Base-by-base conservation (phyloP, 2,888 invertebrate species). In the Bimastos eiseni region DNA sequence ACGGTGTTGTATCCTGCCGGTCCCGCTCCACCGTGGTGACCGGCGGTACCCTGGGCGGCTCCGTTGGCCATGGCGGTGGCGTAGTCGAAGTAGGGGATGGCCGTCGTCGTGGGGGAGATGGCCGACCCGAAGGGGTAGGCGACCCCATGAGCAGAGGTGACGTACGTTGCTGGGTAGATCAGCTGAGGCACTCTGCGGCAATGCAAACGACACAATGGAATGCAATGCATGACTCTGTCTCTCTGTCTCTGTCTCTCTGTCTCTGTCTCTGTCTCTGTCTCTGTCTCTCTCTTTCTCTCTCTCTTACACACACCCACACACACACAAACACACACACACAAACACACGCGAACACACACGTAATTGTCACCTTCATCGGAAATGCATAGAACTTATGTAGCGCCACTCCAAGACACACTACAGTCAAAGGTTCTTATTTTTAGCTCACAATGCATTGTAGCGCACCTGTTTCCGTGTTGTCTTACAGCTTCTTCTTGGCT, bases 1-100 rank as follows among this genome's bases (percentile, higher is more conserved):
- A 86, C 86, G 36, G 86, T 21, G 36, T 19, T 6, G 86, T 37
- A 34, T 11, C 86, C 86, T 6, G 34, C 37, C n/a, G 86, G 36
- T 34, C 36, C 86, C 36, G 86, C 86, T 34, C 36, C 86, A 8
- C 34, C 37, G 86, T 30, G 36, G 86, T 30, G 36, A 37, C 36
- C 86, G 86, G 37, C 36, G 86, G 86, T 8, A 17, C 36, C 86
- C 70, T 70, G 70, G 86, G 36, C 86, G 36, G 36, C 36, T 8
- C 36, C 86, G 36, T 36, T 86, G 86, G 86, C 86, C 36, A 37
- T 37, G 86, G 37, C 86, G 6, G 86, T 86, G 86, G 86, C 86
- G 86, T 86, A 86, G 86, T 86, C 86, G 86, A 86, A 86, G 86
- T 86, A 86, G 6, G 86, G 86, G 36, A 86, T 21, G 86, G 86